Conservation (phyloP, 1,140 invertebrate genomes). For the Calliphora vicina region DNA sequence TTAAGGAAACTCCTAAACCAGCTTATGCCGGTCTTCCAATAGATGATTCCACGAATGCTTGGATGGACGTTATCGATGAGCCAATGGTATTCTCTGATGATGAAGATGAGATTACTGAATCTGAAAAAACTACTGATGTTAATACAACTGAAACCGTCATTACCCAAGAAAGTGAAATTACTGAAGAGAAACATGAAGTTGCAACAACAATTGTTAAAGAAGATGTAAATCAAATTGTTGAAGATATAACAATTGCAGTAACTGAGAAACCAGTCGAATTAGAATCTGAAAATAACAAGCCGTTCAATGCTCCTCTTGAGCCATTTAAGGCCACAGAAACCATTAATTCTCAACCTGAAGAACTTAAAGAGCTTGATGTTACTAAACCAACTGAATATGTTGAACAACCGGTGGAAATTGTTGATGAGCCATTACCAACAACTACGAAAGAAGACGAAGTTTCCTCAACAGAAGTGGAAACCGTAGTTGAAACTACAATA, state of each 20-base stretch:
- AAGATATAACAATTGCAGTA: not conserved
- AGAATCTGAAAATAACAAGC: not conserved
- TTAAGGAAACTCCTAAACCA: slow-evolving; percentile 37
- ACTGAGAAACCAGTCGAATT: not conserved
- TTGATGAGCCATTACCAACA: slow-evolving; percentile 50
- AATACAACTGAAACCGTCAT: not conserved
- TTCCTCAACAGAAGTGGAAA: too few relatives aligned
- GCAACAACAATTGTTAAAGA: not conserved
- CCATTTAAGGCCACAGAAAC: not conserved
- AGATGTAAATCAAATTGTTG: not conserved
- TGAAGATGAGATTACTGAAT: slow-evolving; percentile 8
- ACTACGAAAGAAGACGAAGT: too few relatives aligned
- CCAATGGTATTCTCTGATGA: slow-evolving; percentile 35
- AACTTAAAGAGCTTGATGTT: too few relatives aligned
- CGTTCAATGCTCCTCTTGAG: not conserved
- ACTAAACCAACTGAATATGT: too few relatives aligned
- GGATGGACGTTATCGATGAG: slow-evolving; percentile 65
- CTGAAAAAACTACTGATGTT: not conserved
- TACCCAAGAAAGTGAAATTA: not conserved
- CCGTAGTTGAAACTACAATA: not conserved
- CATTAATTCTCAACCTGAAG: too few relatives aligned
- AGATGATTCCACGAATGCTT: slow-evolving; percentile 64
- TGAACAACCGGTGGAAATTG: slow-evolving; percentile 57
- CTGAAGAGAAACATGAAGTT: not conserved
- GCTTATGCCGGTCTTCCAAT: slow-evolving; percentile 64